Conservation (phyloP, 2,888 invertebrate species). For the Mesopsocus fuscifrons region DNA sequence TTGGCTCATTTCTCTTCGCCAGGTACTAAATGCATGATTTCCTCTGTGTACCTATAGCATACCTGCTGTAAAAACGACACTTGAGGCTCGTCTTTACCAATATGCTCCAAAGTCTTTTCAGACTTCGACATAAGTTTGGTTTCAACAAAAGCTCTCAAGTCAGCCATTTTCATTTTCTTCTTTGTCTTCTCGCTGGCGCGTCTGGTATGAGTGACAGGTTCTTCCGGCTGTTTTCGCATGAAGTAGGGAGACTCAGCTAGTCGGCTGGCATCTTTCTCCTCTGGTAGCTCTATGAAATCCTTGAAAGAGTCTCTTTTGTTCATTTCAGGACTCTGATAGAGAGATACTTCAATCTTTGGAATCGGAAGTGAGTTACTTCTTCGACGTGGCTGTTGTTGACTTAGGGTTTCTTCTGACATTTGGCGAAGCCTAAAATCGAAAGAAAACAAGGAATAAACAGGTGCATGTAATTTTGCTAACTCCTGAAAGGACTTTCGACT, state of each 20-base stretch:
- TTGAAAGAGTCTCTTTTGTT: conserved; percentile 44
- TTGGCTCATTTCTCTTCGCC: too few relatives aligned
- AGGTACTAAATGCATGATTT: too few relatives aligned
- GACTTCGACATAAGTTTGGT: conserved; percentile 80
- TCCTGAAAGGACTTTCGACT: too few relatives aligned
- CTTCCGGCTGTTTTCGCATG: conserved; percentile 9
- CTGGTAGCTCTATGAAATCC: conserved; percentile 61
- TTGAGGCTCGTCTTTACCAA: conserved; percentile 58
- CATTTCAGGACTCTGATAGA: conserved; percentile 57
- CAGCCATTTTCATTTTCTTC: conserved; percentile 78
- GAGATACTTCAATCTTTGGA: conserved; percentile 77
- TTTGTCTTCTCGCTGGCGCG: conserved; percentile 67
- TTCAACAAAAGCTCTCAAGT: conserved; percentile 78
- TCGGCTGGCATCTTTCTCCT: conserved; percentile 37
- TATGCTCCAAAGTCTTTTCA: conserved; percentile 76
- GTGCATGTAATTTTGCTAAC: too few relatives aligned
- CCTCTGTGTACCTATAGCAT: too few relatives aligned
- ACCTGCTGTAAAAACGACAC: conserved; percentile 39
- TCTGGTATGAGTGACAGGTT: conserved; percentile 29
- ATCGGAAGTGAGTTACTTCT: conserved; percentile 86
- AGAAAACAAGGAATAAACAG: too few relatives aligned
- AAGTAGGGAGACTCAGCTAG: conserved; percentile 19
- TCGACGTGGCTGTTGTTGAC: conserved; percentile 59
- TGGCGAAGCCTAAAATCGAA: conserved; percentile 47
- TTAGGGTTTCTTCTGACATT: conserved; percentile 65